Evolutionary conservation across 2,113 vertebrate species (phyloP).

Genomic region (Pardalotus punctatus): DNA sequence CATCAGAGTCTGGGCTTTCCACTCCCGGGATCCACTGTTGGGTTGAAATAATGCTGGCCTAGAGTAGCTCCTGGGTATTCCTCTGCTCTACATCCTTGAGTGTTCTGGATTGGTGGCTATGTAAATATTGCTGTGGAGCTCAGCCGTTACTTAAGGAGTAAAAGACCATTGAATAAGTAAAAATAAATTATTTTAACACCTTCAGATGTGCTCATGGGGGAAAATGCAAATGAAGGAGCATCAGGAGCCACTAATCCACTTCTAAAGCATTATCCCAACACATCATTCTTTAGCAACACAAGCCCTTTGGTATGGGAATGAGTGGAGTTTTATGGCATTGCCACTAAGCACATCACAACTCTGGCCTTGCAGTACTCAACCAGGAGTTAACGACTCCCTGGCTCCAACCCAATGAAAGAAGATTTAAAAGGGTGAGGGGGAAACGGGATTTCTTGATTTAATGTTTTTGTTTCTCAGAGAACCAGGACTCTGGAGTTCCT

Average conservation of each 20-base stretch:
- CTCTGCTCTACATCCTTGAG: not conserved
- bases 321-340: not conserved
- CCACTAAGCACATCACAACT: not conserved
- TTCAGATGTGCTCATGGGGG: not conserved
- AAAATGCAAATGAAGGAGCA: not conserved
- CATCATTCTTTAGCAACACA: not conserved
- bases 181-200: not conserved
- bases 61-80: not conserved
- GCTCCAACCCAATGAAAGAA: not conserved
- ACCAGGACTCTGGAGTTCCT: not conserved
- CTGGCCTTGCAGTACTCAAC: not conserved
- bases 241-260: not conserved
- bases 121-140: not conserved
- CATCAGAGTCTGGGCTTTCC: not conserved
- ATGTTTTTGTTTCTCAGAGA: constrained; percentile 20
- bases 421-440: not conserved
- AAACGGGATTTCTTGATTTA: constrained; percentile 10
- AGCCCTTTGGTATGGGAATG: not conserved
- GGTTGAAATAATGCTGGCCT: not conserved
- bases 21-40: not conserved
- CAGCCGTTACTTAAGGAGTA: not conserved
- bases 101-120: not conserved
- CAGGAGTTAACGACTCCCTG: not conserved
- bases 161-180: not conserved
- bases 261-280: not conserved